Conservation (phyloP, 2,888 invertebrate species). For the Xestobium rufovillosum region DNA sequence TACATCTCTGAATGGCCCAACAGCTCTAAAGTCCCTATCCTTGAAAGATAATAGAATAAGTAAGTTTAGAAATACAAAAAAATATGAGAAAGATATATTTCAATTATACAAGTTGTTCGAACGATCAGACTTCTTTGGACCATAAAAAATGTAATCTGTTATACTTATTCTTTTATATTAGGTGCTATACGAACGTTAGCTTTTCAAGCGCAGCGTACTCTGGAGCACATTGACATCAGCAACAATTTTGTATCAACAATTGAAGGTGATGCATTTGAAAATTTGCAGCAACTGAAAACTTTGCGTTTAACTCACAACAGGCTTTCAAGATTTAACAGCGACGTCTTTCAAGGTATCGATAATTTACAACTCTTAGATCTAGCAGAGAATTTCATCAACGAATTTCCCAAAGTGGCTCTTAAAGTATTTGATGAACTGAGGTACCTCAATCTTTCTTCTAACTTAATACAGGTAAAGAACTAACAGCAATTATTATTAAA, state of each 20-base stretch:
- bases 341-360: slow-evolving; percentile 70
- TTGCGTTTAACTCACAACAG: slow-evolving; percentile 73
- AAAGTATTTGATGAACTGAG: slow-evolving; percentile 62
- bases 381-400: slow-evolving; percentile 76
- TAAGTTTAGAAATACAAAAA: too few relatives aligned
- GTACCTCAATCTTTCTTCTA: slow-evolving; percentile 74
- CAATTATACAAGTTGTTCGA: too few relatives aligned
- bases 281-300: slow-evolving; percentile 57
- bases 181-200: slow-evolving; percentile 57
- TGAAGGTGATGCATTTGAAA: slow-evolving; percentile 68
- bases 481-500: neutral
- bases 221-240: slow-evolving; percentile 72
- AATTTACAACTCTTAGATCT: slow-evolving; percentile 74
- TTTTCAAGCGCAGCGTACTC: slow-evolving; percentile 59
- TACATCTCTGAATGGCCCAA: slow-evolving; percentile 73
- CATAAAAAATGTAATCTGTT: too few relatives aligned
- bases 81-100: too few relatives aligned
- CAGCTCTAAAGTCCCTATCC: slow-evolving; percentile 62
- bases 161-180: too few relatives aligned
- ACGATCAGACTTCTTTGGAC: too few relatives aligned
- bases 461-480: slow-evolving; percentile 67
- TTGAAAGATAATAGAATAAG: slow-evolving; percentile 75
- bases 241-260: slow-evolving; percentile 68
- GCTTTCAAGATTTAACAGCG: slow-evolving; percentile 73
- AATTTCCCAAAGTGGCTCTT: slow-evolving; percentile 72